Evolutionary conservation across 2,888 invertebrate genomes (phyloP).

Genomic region (Lasioglossum marginatum): DNA sequence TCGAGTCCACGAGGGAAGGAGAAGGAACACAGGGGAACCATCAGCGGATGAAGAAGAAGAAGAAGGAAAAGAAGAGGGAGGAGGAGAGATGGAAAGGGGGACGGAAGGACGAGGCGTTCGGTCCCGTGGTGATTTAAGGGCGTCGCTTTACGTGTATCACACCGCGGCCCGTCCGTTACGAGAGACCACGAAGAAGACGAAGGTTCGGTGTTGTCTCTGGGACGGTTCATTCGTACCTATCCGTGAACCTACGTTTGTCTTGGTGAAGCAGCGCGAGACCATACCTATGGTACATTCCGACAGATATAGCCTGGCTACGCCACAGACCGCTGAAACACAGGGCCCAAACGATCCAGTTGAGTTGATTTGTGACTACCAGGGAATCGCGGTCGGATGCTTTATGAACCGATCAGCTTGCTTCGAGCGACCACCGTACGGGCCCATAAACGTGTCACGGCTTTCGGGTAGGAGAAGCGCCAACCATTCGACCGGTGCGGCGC

Average conservation of each 20-base stretch:
- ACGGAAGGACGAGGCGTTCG: constrained; percentile 71
- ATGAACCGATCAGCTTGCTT: constrained; percentile 78
- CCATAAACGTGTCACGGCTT: constrained; percentile 78
- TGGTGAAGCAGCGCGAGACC: constrained; percentile 62
- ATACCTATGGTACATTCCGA: constrained; percentile 60
- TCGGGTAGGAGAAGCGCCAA: constrained; percentile 67
- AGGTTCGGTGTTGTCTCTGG: constrained; percentile 68
- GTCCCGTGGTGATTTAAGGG: constrained; percentile 81
- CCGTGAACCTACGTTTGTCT: constrained; percentile 56
- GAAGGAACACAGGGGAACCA: not conserved
- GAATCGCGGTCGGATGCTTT: constrained; percentile 76
- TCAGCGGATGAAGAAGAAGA: not conserved
- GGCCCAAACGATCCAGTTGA: constrained; percentile 74
- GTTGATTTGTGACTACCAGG: constrained; percentile 79
- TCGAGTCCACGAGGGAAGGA: constrained; percentile 16
- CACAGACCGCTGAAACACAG: constrained; percentile 72
- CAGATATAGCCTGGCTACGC: constrained; percentile 58
- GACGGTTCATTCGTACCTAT: constrained; percentile 56
- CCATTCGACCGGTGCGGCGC: constrained; percentile 23
- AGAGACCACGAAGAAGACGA: constrained; percentile 71
- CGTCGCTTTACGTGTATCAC: constrained; percentile 83
- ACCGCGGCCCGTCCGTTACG: constrained; percentile 74
- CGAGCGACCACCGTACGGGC: constrained; percentile 69
- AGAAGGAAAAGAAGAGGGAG: not conserved
- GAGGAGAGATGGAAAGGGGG: constrained; percentile 10